Evolutionary conservation across 1,140 invertebrate species (phyloP).

Genomic region (Glossosoma conforme): DNA sequence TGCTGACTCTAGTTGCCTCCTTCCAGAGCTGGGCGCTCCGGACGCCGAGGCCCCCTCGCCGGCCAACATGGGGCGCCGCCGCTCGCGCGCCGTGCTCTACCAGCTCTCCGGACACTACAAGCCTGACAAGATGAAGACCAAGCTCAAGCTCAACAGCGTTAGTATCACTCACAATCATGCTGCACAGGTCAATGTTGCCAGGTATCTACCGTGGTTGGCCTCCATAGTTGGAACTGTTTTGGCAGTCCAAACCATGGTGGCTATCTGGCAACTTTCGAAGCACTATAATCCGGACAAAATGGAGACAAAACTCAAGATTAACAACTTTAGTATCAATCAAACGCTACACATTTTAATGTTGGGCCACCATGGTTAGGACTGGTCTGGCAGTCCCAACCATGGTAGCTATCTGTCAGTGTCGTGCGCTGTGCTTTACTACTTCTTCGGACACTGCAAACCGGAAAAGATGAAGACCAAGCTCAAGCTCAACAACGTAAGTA

Average conservation of each 20-base stretch:
- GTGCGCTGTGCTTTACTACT: constrained; percentile 91
- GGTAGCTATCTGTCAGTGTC: constrained; percentile 97
- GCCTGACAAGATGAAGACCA: constrained; percentile 87
- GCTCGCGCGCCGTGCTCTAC: constrained; percentile 92
- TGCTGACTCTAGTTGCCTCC: constrained; percentile 63
- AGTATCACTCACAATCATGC: too few relatives aligned
- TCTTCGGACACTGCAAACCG: constrained; percentile 92
- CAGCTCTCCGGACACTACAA: constrained; percentile 94
- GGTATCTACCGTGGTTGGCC: too few relatives aligned
- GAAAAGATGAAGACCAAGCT: constrained; percentile 91
- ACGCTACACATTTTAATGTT: too few relatives aligned
- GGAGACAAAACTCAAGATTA: constrained; percentile 91
- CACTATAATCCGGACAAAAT: constrained; percentile 90
- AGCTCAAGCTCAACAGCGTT: constrained; percentile 93
- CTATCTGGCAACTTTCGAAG: constrained; percentile 94
- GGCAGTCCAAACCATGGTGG: too few relatives aligned
- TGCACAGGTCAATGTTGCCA: too few relatives aligned
- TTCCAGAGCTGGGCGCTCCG: constrained; percentile 72
- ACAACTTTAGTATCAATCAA: constrained; percentile 86
- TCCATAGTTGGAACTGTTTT: too few relatives aligned
- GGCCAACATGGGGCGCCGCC: constrained; percentile 81
- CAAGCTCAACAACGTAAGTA: constrained; percentile 90
- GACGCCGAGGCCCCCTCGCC: constrained; percentile 80
- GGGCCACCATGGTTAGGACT: too few relatives aligned
- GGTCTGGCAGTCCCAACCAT: too few relatives aligned